Conservation (phyloP, 2,797 vertebrate genomes). For the Phoxinus dragarum region DNA sequence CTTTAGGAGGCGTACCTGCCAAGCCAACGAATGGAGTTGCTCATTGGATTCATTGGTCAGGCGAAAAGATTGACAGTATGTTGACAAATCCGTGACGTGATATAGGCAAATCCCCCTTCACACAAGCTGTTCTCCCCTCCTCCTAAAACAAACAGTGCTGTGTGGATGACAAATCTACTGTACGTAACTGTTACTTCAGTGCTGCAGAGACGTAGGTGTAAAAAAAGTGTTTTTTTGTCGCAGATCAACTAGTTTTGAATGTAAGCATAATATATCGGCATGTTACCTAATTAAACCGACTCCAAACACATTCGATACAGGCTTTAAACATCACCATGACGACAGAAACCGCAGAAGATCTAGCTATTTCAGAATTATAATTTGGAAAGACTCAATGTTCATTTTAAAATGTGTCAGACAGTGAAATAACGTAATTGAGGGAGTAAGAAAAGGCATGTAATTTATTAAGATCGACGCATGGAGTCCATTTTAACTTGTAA, state of each 20-base stretch:
- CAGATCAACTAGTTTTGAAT: background rate
- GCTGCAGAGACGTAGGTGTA: conserved; percentile 1
- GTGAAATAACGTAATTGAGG: background rate
- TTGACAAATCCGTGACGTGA: conserved; percentile 43
- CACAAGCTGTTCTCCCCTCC: conserved; percentile 75
- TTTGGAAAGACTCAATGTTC: background rate
- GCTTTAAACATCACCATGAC: background rate
- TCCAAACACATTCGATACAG: background rate
- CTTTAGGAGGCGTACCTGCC: conserved; percentile 72
- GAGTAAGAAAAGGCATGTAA: background rate
- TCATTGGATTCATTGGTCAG: conserved; percentile 83
- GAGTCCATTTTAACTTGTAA: conserved; percentile 47
- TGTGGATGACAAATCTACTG: conserved; percentile 53
- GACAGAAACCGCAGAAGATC: background rate
- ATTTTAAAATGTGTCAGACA: background rate
- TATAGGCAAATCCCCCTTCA: conserved; percentile 25
- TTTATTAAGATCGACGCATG: background rate
- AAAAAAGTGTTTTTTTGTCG: background rate
- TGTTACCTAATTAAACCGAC: background rate
- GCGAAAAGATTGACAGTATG: conserved; percentile 68
- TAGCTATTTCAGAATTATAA: background rate
- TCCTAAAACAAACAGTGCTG: conserved; percentile 73
- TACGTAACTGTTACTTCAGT: conserved; percentile 14
- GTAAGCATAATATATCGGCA: background rate
- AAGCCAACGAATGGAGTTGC: conserved; percentile 59